phyloP scores from a whole-genome alignment of 2,888 invertebrate genomes.

The Caenorhabditis sp. region DNA sequence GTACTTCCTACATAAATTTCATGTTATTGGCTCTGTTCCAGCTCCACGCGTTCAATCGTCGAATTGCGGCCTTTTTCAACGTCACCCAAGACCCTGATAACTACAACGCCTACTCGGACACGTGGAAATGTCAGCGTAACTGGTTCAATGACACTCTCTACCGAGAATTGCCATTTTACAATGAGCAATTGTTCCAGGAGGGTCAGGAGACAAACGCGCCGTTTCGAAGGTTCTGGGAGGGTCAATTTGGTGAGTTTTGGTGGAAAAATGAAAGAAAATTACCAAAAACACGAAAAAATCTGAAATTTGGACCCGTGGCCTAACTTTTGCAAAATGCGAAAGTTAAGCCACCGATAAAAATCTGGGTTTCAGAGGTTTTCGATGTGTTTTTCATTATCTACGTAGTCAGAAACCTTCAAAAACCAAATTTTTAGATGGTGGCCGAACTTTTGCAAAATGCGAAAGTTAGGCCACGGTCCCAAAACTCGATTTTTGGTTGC shows the following conservation, averaged over 20 bases:
- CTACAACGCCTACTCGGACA: conserved; percentile 18
- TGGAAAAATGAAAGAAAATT: conserved; percentile 25
- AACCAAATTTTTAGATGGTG: no score
- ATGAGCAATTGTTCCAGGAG: conserved; percentile 26
- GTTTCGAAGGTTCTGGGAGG: conserved; percentile 14
- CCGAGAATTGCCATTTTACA: conserved; percentile 32
- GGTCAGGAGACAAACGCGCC: conserved; percentile 13
- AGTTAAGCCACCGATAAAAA: conserved; percentile 12
- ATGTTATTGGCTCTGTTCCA: background rate
- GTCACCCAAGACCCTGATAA: background rate
- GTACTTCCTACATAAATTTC: no score
- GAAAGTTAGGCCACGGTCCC: no score
- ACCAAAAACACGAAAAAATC: background rate
- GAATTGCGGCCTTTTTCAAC: conserved; percentile 28
- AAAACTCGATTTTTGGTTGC: no score
- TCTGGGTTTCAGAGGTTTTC: background rate
- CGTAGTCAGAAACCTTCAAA: no score
- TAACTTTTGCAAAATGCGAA: background rate
- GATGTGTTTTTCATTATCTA: no score
- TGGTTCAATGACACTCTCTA: conserved; percentile 47
- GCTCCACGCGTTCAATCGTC: conserved; percentile 11
- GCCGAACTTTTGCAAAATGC: no score
- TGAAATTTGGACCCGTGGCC: no score
- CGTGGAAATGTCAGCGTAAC: conserved; percentile 51
- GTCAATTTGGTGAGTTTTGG: conserved; percentile 38